Evolutionary conservation across 2,113 vertebrate genomes (phyloP).

Genomic region (Gymnocephalus cernua): DNA sequence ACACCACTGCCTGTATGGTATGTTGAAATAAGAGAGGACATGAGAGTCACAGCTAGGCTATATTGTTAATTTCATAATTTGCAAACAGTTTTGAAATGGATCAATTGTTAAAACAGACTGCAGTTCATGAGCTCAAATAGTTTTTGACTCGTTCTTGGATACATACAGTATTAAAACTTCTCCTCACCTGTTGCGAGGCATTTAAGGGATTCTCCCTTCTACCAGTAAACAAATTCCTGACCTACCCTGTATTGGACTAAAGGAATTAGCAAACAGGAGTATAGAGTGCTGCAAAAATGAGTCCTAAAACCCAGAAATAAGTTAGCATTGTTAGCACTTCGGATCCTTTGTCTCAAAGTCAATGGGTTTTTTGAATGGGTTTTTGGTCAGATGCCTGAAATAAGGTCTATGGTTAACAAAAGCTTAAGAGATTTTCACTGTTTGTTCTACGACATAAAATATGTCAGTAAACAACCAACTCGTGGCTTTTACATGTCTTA

Average conservation of each 20-base stretch:
- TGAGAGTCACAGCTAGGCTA: conserved; percentile 59
- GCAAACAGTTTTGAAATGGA: not conserved
- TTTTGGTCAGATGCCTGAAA: not conserved
- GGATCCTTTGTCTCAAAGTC: not conserved
- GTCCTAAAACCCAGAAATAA: not conserved
- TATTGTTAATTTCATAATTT: too few species aligned
- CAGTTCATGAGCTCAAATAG: not conserved
- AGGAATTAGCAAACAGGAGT: not conserved
- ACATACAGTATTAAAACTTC: not conserved
- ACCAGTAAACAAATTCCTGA: not conserved
- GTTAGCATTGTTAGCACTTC: not conserved
- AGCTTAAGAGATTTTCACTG: too few species aligned
- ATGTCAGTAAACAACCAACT: too few species aligned
- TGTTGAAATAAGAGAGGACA: conserved; percentile 58
- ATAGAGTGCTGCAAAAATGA: not conserved
- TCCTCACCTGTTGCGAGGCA: not conserved
- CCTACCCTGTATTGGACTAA: not conserved
- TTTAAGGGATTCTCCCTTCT: not conserved
- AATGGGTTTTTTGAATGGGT: not conserved
- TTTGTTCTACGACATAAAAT: too few species aligned
- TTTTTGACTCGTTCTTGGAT: not conserved
- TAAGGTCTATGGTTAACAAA: not conserved
- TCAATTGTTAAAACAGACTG: not conserved
- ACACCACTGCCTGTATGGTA: conserved; percentile 38
- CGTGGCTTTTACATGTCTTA: too few species aligned